Evolutionary conservation across 2,113 vertebrate species (phyloP), one percentile per base, ranked within the genome.

Genomic region (Paraplagusia blochii): DNA sequence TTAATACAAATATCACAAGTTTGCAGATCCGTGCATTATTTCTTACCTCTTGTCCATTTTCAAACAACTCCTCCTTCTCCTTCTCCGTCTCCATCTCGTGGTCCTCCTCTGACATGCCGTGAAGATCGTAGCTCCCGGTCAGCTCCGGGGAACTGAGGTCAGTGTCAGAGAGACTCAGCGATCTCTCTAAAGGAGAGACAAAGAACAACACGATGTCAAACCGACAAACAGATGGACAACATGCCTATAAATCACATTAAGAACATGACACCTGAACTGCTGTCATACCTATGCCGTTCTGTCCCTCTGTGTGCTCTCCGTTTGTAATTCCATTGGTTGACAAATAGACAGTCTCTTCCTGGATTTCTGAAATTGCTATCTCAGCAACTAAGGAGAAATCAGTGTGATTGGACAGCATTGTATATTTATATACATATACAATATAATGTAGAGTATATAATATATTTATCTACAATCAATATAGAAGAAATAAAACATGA

Each of bases 1-100:
- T 38, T 2, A 38, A 4, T 38, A 11, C 36, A 38, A 38, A 38
- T 29, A 38, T 38, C 11, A 38, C 35, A 36, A 36, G 22, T 38
- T 7, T 38, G 36, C 36, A 38, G 11, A 38, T 10, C 10, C 11
- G 7, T 9, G 10, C 9, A 38, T 8, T 38, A 38, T 13, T 13
- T 39, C 12, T 1, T 64, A 90, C 86, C 86, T 84, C 86, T 67
- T 88, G 53, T 80, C 85, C 88, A 53, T 92, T 91, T 66, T 88
- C 83, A 36, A 74, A 80, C 29, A 84, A 74, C 22, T 80, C 58
- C 40, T 72, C 60, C 3, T 71, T 58, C 10, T 77, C 12, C 0
- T 81, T 69, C 19, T 71, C 74, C 8, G 12, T 12, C 19, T 71
- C 74, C 8, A 11, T 12, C 2, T 58, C n/a, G 4, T 77, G 71